phyloP scores from a whole-genome alignment of 2,888 invertebrate species.

The Corythucha ciliata region DNA sequence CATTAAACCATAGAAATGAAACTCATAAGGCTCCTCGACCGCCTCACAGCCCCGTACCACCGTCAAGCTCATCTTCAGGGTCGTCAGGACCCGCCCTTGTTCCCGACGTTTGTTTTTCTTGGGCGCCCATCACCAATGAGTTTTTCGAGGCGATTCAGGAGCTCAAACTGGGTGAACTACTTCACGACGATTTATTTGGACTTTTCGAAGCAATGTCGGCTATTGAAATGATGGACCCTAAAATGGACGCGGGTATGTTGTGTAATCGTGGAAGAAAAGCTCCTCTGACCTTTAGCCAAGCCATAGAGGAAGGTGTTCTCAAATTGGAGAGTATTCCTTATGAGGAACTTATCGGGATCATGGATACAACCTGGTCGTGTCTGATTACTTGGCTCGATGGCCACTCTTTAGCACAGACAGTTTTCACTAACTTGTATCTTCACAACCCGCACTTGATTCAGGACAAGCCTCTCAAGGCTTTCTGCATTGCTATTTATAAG shows the following conservation, averaged over 20 bases:
- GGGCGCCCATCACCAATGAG: slow-evolving; percentile 26
- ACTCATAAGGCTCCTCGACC: slow-evolving; percentile 18
- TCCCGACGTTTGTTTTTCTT: slow-evolving; percentile 22
- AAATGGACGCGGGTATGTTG: slow-evolving; percentile 99
- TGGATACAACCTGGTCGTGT: slow-evolving; percentile 88
- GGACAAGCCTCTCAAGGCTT: slow-evolving; percentile 73
- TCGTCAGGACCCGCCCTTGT: too few relatives aligned
- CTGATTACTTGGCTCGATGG: slow-evolving; percentile 97
- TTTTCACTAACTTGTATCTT: slow-evolving; percentile 90
- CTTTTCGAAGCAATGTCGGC: slow-evolving; percentile 99
- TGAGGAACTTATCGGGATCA: slow-evolving; percentile 79
- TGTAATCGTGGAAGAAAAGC: slow-evolving; percentile 80
- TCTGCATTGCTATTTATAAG: slow-evolving; percentile 79
- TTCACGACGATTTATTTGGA: slow-evolving; percentile 85
- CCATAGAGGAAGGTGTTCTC: slow-evolving; percentile 67
- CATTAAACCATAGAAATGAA: slow-evolving; percentile 5
- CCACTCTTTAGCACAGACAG: slow-evolving; percentile 90
- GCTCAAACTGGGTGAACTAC: slow-evolving; percentile 75
- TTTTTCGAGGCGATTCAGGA: slow-evolving; percentile 45
- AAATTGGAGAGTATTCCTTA: slow-evolving; percentile 67
- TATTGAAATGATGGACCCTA: slow-evolving; percentile 99
- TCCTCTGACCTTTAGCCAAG: slow-evolving; percentile 77
- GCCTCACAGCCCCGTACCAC: slow-evolving; percentile 15
- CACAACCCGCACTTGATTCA: slow-evolving; percentile 80
- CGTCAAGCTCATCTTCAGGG: too few relatives aligned